A percentile compares a stretch with the other conserved stretches of the same genome.
Conservation (phyloP, 2,888 invertebrate species). For the Standfussiana lucernea region DNA sequence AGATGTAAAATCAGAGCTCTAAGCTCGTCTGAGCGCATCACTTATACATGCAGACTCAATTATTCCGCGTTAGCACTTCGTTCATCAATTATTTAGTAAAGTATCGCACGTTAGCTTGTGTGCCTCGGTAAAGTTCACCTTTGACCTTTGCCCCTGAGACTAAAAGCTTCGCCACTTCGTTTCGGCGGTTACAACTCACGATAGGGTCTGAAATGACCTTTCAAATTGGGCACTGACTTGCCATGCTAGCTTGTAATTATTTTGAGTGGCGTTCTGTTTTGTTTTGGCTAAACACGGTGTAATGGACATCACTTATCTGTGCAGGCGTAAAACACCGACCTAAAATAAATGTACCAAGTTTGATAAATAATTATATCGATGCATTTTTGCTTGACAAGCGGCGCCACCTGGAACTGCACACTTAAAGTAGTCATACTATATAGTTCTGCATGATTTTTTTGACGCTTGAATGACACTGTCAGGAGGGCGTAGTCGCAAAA, state of each 20-base stretch:
- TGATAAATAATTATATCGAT: no score
- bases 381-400: not conserved
- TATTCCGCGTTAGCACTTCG: conserved; percentile 56
- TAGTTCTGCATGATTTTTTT: not conserved
- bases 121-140: conserved; percentile 36
- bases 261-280: conserved; percentile 35
- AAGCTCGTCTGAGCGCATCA: conserved; percentile 18
- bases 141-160: conserved; percentile 50
- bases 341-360: not conserved
- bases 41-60: conserved; percentile 50
- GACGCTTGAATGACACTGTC: not conserved
- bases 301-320: not conserved
- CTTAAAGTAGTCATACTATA: no score
- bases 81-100: conserved; percentile 60
- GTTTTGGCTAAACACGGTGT: not conserved
- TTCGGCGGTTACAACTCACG: conserved; percentile 49
- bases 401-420: not conserved
- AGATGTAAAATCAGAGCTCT: conserved; percentile 31
- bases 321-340: not conserved
- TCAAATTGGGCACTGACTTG: conserved; percentile 37
- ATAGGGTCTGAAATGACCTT: conserved; percentile 51
- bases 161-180: conserved; percentile 48
- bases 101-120: conserved; percentile 34
- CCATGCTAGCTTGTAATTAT: conserved; percentile 29
- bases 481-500: not conserved